Conservation (phyloP, 2,113 vertebrate genomes). For the Saguinus midas region DNA sequence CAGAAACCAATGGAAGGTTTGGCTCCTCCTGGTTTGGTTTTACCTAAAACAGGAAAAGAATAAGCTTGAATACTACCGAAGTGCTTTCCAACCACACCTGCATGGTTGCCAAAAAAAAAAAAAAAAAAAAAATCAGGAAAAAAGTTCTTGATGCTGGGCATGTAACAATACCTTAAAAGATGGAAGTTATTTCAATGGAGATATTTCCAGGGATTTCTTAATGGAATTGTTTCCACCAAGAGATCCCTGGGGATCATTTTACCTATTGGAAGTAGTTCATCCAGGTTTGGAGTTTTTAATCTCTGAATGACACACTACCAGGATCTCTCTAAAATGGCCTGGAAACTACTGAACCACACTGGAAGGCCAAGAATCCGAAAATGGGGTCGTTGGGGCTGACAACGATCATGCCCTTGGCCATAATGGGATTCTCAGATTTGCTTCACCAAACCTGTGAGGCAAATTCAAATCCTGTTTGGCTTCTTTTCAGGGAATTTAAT, state of each 20-base stretch:
- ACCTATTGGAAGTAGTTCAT: neutral
- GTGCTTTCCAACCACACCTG: neutral
- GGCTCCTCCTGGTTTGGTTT: conserved; percentile 63
- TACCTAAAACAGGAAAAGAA: conserved; percentile 67
- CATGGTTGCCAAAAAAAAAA: neutral
- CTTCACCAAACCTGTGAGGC: neutral
- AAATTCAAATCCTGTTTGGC: conserved; percentile 15
- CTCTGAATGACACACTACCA: neutral
- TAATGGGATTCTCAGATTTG: neutral
- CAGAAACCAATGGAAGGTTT: neutral
- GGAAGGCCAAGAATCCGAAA: neutral
- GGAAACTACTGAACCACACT: neutral
- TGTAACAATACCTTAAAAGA: neutral
- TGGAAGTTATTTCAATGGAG: neutral
- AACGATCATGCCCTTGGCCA: neutral
- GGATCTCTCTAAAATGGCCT: neutral
- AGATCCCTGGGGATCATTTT: neutral
- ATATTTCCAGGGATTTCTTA: no score
- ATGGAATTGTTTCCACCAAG: neutral
- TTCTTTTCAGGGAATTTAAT: conserved; percentile 35
- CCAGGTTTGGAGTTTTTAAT: neutral
- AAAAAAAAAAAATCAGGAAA: neutral
- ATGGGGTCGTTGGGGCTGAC: neutral
- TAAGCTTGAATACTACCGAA: conserved; percentile 36
- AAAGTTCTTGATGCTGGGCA: neutral